These are phyloP conservation scores for Melanocharis versteri DNA, from an alignment of 2,113 vertebrate genomes.

Conservation along the genomic window DNA sequence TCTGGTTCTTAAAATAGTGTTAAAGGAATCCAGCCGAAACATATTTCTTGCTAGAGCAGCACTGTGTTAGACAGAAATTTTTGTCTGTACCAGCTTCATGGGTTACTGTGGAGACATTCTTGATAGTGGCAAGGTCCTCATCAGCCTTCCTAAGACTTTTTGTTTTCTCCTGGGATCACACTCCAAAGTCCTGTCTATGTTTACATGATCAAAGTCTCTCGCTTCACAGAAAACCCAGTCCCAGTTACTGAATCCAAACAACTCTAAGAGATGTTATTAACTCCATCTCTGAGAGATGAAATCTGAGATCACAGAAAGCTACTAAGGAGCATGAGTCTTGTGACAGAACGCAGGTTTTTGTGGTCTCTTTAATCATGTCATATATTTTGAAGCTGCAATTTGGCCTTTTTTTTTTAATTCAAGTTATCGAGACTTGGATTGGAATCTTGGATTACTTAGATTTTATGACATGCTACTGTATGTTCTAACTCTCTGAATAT, in stretches of 20 bases:
- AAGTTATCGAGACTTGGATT: not conserved
- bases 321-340: not conserved
- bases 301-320: not conserved
- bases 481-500: not conserved
- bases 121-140: not conserved
- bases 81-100: rapidly evolving
- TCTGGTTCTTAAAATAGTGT: not conserved
- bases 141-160: not conserved
- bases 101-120: not conserved
- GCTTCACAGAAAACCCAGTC: not conserved
- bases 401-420: not conserved
- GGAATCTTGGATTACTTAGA: not conserved
- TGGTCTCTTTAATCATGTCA: not conserved
- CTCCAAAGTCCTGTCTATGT: not conserved
- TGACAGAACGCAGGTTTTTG: not conserved
- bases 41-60: not conserved
- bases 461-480: not conserved
- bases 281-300: not conserved
- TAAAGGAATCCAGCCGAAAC: not conserved
- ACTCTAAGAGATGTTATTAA: not conserved
- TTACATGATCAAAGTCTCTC: not conserved
- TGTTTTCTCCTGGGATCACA: not conserved
- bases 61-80: not conserved
- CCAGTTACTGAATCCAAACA: not conserved
- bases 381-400: not conserved